Evolutionary conservation across 2,888 invertebrate species (phyloP), one percentile per base, ranked within the genome.

Genomic region (Hyalella azteca): DNA sequence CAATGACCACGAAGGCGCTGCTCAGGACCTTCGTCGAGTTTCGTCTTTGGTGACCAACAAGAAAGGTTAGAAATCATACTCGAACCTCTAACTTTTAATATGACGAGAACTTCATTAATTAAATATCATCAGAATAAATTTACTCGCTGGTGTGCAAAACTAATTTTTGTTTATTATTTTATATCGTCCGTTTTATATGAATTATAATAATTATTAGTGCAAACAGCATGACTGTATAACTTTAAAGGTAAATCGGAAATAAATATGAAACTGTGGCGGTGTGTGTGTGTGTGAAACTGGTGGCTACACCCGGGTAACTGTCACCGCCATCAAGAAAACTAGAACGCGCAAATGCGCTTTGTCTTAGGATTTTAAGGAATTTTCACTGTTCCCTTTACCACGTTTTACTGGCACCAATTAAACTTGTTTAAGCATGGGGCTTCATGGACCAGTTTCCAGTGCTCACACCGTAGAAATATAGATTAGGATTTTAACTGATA

Each of bases 1-100:
- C 15, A 22, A 32, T 13, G 66, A 45, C 11, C 11, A 66, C 19
- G 54, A 54, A 7, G 4, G 9, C 26, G 22, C 26, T 22, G 4
- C 19, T 36, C 66, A 66, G 75, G 81, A 82, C 39, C 78, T 82
- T 5, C 79, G 81, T 7, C 78, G 81, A 48, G 81, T 80, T 1
- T 80, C 81, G 15, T 82, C 81, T 1, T 54, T 82, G 26, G 78
- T 80, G 75, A 78, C 80, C 26, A 79, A 77, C 73, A 82, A 82
- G 50, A 82, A 82, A 60, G 80, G 80, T 39, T 76, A 78, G 79
- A 75, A 76, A 45, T 1, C 54, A 54, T 13, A 9, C 13, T n/a
- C 22, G 9, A 54, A 19, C 54, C 13, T 54, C 9, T 19, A 36
- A 36, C 2, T 7, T 0, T 19, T 5, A 2, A 29, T 29, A 29